Base-by-base conservation (phyloP, 2,888 invertebrate genomes). In the Leptinotarsa peninsularis region DNA sequence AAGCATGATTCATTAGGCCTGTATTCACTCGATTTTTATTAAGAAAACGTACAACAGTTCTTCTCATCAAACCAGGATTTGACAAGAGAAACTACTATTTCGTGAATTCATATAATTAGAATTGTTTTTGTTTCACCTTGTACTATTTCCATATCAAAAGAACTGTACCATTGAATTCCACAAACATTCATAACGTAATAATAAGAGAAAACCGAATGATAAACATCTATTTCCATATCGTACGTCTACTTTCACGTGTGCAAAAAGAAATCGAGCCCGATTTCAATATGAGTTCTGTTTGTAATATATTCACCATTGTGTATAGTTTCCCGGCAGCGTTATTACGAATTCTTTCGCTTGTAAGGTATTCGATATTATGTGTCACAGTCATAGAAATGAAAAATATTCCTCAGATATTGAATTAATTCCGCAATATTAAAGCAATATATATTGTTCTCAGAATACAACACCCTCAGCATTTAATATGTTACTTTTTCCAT, bases 341-440 rank as follows among this genome's bases (percentile, higher is more conserved):
- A 78, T 76, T 76, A 72, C 68, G 76, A 76, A 78, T 76, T 74
- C 74, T 74, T 78, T 72, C 66, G 54, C 63, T 58, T 54, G 67
- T 63, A 72, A 74, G 72, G 67, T 71, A 75, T 71, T 73, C 74
- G 72, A 71, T 75, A 73, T 77, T 66, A 71, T 73, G 66, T 74
- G 67, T 77, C 73, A 66, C 77, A 75, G 66, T 71, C 67, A 77
- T 75, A 72, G 74, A 79, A 79, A 81, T 79, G 81, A 79, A 79
- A 79, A 79, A 77, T 78, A 78, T 75, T 76, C 70, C 75, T 74
- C 69, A 52, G 75, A 76, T 77, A 79, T 75, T 52, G 60, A 63
- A 75, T 78, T 77, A 81, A 72, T 72, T 72, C 74, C 21, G 70
- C 70, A 67, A 74, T 72, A 77, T 72, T 74, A 74, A 72, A 67